Percentiles rank a stretch among this genome's conserved stretches.
phyloP scores from a whole-genome alignment of 2,113 vertebrate genomes.

The human (Homo sapiens) region DNA sequence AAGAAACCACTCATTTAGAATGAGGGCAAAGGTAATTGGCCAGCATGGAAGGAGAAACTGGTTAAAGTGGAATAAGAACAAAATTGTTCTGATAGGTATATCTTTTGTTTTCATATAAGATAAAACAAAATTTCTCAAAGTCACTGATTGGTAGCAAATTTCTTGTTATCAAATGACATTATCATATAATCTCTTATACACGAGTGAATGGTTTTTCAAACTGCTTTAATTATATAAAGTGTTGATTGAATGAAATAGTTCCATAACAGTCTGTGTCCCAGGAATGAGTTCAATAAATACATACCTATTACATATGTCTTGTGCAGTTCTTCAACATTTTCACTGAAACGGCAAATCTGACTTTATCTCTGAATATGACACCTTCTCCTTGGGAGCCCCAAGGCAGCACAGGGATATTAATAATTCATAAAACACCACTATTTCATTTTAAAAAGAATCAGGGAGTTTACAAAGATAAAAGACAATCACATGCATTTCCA shows the following conservation, averaged over 20 bases:
- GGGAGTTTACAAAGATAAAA: neutral
- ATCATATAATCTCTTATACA: neutral
- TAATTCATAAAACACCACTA: neutral
- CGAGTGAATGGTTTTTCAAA: neutral
- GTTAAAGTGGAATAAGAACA: neutral
- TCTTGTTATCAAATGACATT: neutral
- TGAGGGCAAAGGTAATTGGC: neutral
- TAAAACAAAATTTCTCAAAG: neutral
- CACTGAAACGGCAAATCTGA: neutral
- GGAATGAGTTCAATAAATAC: neutral
- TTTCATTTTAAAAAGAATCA: neutral
- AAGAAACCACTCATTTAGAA: neutral
- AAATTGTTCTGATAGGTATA: neutral
- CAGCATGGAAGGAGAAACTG: neutral
- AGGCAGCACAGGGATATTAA: neutral
- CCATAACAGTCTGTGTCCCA: neutral
- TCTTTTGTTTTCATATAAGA: neutral
- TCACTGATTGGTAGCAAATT: neutral
- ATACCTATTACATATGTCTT: neutral
- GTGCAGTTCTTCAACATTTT: neutral
- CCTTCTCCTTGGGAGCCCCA: neutral
- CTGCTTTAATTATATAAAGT: neutral
- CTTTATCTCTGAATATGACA: conserved; percentile 14
- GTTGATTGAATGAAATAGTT: neutral
- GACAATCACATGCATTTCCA: neutral